Evolutionary conservation across 2,113 vertebrate genomes (phyloP).

Genomic region (Grammatotria lemairii): DNA sequence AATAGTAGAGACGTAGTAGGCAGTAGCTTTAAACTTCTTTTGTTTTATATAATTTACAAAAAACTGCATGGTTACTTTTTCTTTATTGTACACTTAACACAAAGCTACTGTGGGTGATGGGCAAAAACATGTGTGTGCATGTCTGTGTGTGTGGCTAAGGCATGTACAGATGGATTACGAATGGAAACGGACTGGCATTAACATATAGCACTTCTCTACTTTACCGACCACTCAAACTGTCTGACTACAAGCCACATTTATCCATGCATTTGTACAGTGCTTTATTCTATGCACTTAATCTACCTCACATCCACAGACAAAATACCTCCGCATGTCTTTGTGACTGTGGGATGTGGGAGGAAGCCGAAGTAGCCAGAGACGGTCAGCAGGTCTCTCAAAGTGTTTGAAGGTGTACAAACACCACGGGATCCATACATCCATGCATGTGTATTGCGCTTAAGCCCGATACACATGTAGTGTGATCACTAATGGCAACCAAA

Average conservation of each 20-base stretch:
- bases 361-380: background rate
- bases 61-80: background rate
- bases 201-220: background rate
- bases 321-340: background rate
- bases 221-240: background rate
- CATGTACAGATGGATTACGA: background rate
- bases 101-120: background rate
- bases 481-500: background rate
- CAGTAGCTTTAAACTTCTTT: background rate
- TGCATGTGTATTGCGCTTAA: background rate
- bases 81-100: background rate
- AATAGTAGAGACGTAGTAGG: background rate
- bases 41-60: background rate
- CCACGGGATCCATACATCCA: background rate
- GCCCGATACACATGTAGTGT: background rate
- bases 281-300: background rate
- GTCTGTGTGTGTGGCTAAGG: background rate
- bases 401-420: background rate
- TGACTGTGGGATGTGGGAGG: background rate
- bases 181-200: background rate
- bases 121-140: background rate
- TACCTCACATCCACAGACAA: background rate
- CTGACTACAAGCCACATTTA: background rate
- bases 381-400: background rate
- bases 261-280: background rate